These are phyloP conservation scores for Pituophis catenifer DNA, from an alignment of 2,113 vertebrate genomes.

Conservation along the genomic window DNA sequence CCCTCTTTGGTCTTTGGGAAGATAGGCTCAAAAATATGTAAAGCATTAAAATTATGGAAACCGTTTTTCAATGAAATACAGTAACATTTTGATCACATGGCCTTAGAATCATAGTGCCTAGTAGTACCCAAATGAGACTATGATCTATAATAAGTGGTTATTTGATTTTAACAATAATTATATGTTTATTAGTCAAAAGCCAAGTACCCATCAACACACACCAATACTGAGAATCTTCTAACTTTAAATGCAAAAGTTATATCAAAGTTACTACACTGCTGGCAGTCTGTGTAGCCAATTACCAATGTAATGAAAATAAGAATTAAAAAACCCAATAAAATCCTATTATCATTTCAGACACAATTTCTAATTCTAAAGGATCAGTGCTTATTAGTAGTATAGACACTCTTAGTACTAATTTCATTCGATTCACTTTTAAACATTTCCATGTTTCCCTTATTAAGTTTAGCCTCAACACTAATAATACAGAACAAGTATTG, in stretches of 20 bases:
- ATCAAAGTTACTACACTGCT: rapidly evolving
- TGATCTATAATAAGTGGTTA: not conserved
- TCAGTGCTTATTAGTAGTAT: slow-evolving; percentile 49
- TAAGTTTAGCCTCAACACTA: slow-evolving; percentile 53
- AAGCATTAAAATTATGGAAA: not conserved
- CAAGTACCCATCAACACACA: not conserved
- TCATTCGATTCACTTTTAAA: slow-evolving; percentile 45
- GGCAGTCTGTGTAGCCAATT: not conserved
- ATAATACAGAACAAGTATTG: slow-evolving; percentile 27
- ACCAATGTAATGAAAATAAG: not conserved
- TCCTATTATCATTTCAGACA: slow-evolving; percentile 40
- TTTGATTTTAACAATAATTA: not conserved
- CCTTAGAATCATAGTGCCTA: not conserved
- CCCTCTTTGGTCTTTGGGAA: not conserved
- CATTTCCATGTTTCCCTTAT: slow-evolving; percentile 50
- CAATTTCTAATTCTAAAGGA: slow-evolving; percentile 49
- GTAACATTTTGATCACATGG: not conserved
- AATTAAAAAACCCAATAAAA: slow-evolving; percentile 38
- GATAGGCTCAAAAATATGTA: not conserved
- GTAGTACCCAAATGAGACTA: not conserved
- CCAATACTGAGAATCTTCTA: not conserved
- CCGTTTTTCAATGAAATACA: not conserved
- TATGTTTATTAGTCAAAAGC: not conserved
- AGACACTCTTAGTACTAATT: slow-evolving; percentile 46
- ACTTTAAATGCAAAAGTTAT: not conserved